Percentiles rank a stretch among this genome's conserved stretches.
Conservation (phyloP, 2,888 invertebrate species). For the Physocephala rufipes region DNA sequence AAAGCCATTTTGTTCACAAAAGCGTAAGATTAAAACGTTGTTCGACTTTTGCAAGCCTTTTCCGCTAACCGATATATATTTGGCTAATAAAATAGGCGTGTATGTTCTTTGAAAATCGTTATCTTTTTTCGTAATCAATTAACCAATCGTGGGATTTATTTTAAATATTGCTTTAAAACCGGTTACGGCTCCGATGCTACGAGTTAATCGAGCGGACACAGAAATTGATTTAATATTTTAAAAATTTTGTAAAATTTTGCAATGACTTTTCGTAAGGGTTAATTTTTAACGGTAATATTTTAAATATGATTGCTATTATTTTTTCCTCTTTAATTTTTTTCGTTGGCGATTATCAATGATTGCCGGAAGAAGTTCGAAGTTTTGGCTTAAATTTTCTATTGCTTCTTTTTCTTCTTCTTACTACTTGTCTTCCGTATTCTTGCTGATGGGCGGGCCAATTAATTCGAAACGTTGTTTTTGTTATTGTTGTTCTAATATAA, state of each 20-base stretch:
- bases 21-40: background rate
- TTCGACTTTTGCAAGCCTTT: conserved; percentile 16
- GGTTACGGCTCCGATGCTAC: background rate
- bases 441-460: background rate
- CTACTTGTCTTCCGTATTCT: background rate
- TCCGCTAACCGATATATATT: background rate
- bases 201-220: background rate
- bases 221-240: conserved; percentile 28
- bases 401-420: background rate
- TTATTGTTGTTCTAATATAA: conserved; percentile 20
- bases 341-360: background rate
- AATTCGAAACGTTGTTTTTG: background rate
- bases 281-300: background rate
- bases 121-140: too few species aligned
- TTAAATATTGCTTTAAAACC: background rate
- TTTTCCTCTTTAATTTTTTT: background rate
- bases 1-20: conserved; percentile 30
- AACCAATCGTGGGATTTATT: background rate
- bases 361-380: background rate
- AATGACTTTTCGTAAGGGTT: conserved; percentile 35
- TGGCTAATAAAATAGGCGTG: too few species aligned
- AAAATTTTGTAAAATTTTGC: conserved; percentile 39
- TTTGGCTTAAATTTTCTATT: background rate
- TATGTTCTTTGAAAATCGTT: too few species aligned
- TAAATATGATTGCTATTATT: too few species aligned